These are phyloP conservation scores for Hylaeus volcanicus DNA, from an alignment of 1,140 invertebrate genomes.

Conservation along the genomic window DNA sequence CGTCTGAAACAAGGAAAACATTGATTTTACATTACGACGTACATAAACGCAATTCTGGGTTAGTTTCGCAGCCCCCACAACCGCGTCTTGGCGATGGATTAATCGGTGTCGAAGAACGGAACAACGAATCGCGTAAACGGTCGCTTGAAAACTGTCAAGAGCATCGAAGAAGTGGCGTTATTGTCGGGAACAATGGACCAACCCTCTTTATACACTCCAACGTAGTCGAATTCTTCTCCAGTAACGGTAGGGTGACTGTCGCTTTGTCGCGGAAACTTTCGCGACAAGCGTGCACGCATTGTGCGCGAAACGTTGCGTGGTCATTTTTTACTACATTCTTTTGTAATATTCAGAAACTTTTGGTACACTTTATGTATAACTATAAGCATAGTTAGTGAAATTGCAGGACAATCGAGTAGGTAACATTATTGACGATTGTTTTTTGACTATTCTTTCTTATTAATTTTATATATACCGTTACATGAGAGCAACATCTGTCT, in stretches of 20 bases:
- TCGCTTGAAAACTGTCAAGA: slow-evolving; percentile 34
- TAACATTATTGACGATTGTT: no score
- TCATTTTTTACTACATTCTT: no score
- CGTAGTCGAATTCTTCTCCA: slow-evolving; percentile 5
- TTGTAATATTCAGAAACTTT: no score
- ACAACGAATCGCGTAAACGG: slow-evolving; percentile 12
- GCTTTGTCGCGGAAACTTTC: slow-evolving; percentile 14
- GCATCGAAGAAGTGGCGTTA: slow-evolving; percentile 32
- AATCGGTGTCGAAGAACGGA: background rate
- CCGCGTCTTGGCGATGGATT: no score
- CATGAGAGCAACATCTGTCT: no score
- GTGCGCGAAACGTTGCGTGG: background rate
- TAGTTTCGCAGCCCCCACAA: no score
- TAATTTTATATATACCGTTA: no score
- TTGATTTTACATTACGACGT: background rate
- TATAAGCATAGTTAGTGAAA: no score
- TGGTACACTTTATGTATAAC: no score
- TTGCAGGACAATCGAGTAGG: no score
- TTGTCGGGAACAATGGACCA: slow-evolving; percentile 36
- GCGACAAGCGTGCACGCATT: background rate
- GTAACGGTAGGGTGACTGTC: slow-evolving; percentile 8
- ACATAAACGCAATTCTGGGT: background rate
- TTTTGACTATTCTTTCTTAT: no score
- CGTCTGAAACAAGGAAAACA: slow-evolving; percentile 80
- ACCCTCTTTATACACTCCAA: background rate